phyloP scores from a whole-genome alignment of 2,797 vertebrate genomes.

The Phataginus tricuspis region DNA sequence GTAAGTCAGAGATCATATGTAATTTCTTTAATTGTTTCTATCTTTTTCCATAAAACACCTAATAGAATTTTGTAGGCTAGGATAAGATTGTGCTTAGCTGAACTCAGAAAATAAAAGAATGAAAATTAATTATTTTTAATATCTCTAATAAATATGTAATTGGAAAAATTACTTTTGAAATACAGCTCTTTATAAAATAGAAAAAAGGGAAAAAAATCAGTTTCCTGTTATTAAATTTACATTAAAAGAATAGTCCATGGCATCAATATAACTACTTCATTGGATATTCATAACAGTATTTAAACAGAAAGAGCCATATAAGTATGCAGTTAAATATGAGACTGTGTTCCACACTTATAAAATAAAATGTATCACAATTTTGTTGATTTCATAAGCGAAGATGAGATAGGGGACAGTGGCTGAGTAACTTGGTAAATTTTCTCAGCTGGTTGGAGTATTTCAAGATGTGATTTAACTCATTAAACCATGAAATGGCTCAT shows the following conservation, averaged over 20 bases:
- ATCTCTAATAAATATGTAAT: not conserved
- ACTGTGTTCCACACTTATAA: not conserved
- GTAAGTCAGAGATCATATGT: not conserved
- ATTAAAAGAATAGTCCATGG: not conserved
- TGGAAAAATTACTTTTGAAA: not conserved
- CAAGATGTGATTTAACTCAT: not conserved
- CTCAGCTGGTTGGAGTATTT: not conserved
- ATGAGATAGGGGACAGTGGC: not conserved
- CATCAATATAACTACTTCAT: not conserved
- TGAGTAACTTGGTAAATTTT: not conserved
- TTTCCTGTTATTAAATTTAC: conserved; percentile 37
- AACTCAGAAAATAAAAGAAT: conserved; percentile 34
- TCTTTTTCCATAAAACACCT: not conserved
- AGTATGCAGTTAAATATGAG: not conserved
- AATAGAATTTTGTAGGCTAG: not conserved
- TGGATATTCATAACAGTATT: not conserved
- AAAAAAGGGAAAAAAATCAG: not conserved
- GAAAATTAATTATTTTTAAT: conserved; percentile 20
- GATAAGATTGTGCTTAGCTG: not conserved
- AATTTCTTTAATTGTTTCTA: conserved; percentile 29
- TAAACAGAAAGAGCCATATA: not conserved
- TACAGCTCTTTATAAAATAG: not conserved
- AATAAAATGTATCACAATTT: not conserved
- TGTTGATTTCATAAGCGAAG: not conserved
- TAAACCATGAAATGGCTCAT: not conserved